Evolutionary conservation across 2,113 vertebrate species (phyloP).

Genomic region (Petrocephalus microphthalmus): DNA sequence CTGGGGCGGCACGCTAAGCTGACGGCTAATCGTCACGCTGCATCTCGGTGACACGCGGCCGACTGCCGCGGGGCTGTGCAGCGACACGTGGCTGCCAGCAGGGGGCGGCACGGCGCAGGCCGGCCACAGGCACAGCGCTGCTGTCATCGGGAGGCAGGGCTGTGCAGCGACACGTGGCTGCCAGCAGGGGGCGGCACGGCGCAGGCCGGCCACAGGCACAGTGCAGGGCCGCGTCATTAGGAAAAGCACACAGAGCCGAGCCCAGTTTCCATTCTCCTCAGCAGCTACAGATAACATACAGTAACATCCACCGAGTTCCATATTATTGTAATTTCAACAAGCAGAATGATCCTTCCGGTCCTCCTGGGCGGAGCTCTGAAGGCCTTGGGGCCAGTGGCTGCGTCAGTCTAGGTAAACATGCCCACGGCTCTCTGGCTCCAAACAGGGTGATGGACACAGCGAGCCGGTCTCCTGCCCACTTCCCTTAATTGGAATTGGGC

Average conservation of each 20-base stretch:
- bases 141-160: no score
- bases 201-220: background rate
- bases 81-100: background rate
- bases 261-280: background rate
- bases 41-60: background rate
- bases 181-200: background rate
- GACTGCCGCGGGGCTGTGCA: no score
- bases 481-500: background rate
- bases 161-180: no score
- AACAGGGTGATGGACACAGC: background rate
- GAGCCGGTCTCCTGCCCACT: background rate
- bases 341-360: background rate
- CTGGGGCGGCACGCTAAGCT: background rate
- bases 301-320: background rate
- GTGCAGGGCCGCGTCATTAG: background rate
- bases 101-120: background rate
- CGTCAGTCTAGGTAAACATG: background rate
- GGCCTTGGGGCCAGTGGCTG: background rate
- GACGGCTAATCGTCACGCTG: background rate
- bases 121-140: background rate
- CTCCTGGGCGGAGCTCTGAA: background rate
- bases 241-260: conserved; percentile 13
- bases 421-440: no score
- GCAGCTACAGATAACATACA: background rate
- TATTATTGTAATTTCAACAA: background rate